Conservation (phyloP, 2,113 vertebrate genomes). For the Rhinolophus sinicus region DNA sequence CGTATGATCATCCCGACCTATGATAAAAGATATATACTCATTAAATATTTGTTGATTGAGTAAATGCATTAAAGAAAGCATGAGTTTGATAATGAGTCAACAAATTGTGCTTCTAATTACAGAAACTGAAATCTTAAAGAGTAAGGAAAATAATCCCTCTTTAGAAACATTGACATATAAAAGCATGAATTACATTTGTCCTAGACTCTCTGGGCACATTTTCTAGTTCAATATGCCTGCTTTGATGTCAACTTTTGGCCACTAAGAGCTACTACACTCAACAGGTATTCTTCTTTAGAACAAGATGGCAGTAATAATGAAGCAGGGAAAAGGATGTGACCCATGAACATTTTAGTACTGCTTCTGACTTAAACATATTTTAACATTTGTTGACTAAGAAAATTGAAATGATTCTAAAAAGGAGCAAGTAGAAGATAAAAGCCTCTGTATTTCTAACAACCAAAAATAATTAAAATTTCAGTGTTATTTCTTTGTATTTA, state of each 20-base stretch:
- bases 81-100: background rate
- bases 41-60: background rate
- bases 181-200: background rate
- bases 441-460: background rate
- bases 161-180: background rate
- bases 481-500: background rate
- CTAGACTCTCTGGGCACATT: background rate
- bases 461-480: background rate
- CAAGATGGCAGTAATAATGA: background rate
- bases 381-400: background rate
- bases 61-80: background rate
- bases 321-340: background rate
- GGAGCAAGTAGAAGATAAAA: background rate
- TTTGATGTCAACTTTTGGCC: background rate
- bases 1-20: background rate
- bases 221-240: background rate
- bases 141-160: background rate
- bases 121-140: background rate
- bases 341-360: background rate
- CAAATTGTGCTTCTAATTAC: background rate
- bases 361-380: background rate
- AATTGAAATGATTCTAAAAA: background rate
- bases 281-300: constrained; percentile 21
- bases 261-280: background rate
- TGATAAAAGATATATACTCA: background rate